A percentile compares a stretch with the other conserved stretches of the same genome.
phyloP scores from a whole-genome alignment of 2,797 vertebrate genomes.

The Alcedo atthis region DNA sequence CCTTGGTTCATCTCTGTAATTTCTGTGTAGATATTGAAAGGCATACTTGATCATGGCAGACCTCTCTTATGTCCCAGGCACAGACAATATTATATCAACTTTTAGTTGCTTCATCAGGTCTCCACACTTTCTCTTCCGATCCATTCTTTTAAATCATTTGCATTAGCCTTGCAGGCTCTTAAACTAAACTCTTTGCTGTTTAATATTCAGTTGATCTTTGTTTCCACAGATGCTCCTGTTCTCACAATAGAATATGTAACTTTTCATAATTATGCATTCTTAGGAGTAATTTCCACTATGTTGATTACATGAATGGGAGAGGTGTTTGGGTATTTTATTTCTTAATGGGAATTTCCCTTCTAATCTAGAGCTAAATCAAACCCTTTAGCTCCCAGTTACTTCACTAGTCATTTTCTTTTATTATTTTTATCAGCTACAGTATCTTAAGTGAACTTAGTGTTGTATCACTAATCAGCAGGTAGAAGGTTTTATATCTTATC shows the following conservation, averaged over 20 bases:
- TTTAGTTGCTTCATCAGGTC: background rate
- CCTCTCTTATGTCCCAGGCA: background rate
- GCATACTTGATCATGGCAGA: too few relatives aligned
- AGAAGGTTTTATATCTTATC: background rate
- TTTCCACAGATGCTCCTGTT: background rate
- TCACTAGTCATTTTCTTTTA: background rate
- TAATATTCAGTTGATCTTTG: background rate
- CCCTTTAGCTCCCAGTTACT: background rate
- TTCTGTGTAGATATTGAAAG: background rate
- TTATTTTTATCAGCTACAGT: background rate
- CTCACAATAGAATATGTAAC: background rate
- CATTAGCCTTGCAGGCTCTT: background rate
- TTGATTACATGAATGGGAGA: background rate
- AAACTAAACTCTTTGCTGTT: background rate
- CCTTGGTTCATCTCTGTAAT: accelerated
- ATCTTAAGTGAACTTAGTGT: background rate
- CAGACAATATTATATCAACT: background rate
- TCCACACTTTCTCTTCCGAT: background rate
- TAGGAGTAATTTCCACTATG: background rate
- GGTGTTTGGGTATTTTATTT: background rate
- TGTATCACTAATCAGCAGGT: background rate
- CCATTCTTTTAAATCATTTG: background rate
- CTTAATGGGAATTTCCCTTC: background rate
- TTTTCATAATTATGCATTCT: background rate
- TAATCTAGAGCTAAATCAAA: background rate